Evolutionary conservation across 2,797 vertebrate genomes (phyloP).

Genomic region (Rhincodon typus): DNA sequence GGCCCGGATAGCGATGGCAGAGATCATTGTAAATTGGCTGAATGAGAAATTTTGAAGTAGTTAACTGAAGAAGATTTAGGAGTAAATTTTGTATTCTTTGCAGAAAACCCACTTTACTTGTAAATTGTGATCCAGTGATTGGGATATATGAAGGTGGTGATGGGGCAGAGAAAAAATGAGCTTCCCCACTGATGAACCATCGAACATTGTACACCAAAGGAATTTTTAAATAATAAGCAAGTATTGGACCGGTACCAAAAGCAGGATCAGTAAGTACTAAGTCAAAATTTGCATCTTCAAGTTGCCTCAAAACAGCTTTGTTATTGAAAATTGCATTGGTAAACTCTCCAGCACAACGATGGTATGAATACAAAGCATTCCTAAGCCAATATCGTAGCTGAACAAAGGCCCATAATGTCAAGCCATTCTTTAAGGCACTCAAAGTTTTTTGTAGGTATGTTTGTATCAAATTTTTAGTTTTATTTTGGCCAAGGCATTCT

Average conservation of each 20-base stretch:
- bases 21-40: not conserved
- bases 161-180: conserved; percentile 32
- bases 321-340: not conserved
- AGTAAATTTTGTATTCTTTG: conserved; percentile 52
- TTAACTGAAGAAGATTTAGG: conserved; percentile 40
- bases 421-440: not conserved
- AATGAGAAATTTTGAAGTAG: too few species aligned
- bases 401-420: not conserved
- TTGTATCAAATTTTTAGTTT: not conserved
- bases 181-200: conserved; percentile 18
- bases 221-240: conserved; percentile 23
- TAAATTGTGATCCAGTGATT: not conserved
- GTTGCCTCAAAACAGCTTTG: not conserved
- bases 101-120: conserved; percentile 54
- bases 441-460: not conserved
- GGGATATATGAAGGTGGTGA: conserved; percentile 44
- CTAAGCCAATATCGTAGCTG: not conserved
- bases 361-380: not conserved
- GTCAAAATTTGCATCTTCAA: conserved; percentile 31
- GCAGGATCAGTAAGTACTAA: conserved; percentile 38
- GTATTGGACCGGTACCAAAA: not conserved
- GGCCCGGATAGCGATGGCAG: not conserved
- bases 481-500: not conserved
- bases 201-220: conserved; percentile 38
- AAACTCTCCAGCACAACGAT: not conserved